These are phyloP conservation scores for Ditylenchus dipsaci DNA, from an alignment of 1,140 invertebrate genomes.

Conservation along the genomic window DNA sequence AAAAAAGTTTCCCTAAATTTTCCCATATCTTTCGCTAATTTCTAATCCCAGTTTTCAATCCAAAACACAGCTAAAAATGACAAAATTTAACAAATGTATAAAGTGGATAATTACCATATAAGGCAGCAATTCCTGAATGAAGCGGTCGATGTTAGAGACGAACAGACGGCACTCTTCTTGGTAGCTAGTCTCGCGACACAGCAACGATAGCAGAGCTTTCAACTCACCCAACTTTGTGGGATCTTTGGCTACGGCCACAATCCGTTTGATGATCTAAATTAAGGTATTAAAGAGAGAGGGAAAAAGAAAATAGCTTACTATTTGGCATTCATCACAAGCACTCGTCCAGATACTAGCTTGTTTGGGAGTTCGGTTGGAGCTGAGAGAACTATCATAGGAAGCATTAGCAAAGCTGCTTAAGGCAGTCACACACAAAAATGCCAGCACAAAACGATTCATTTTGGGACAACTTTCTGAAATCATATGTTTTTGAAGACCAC, in stretches of 20 bases:
- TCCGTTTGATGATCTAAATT: constrained; percentile 42
- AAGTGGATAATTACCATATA: constrained; percentile 44
- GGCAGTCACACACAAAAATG: no score
- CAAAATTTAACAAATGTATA: no score
- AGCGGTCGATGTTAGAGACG: constrained; percentile 48
- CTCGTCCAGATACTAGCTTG: constrained; percentile 9
- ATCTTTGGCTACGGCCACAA: constrained; percentile 50
- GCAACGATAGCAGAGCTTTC: constrained; percentile 43
- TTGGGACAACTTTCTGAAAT: no score
- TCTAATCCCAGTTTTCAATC: no score
- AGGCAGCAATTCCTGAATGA: constrained; percentile 50
- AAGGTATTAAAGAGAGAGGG: neutral
- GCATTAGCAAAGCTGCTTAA: no score
- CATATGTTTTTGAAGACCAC: no score
- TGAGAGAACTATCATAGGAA: neutral
- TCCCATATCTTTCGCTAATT: no score
- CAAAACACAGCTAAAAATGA: no score
- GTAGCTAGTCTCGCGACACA: constrained; percentile 55
- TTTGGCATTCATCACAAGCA: constrained; percentile 33
- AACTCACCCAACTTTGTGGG: constrained; percentile 49
- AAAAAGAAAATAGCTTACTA: constrained; percentile 10
- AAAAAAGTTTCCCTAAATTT: no score
- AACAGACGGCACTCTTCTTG: constrained; percentile 51
- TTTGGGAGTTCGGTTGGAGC: constrained; percentile 5
- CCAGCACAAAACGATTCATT: no score